phyloP scores from a whole-genome alignment of 35 echinoderm and acorn worm species.

The Holothuria glaberrima region DNA sequence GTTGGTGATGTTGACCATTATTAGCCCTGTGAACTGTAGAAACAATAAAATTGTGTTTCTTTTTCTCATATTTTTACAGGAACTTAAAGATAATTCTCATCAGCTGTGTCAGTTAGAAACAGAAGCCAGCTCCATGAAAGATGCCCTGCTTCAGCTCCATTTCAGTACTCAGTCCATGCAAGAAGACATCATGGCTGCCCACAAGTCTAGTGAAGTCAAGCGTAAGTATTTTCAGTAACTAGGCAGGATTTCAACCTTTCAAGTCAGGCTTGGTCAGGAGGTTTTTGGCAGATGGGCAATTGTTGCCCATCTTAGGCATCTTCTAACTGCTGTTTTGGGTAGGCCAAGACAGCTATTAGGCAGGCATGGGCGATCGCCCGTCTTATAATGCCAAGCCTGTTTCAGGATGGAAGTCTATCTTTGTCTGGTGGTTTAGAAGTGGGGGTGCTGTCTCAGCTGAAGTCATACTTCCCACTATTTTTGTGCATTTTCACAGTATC shows the following conservation, averaged over 20 bases:
- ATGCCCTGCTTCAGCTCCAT: constrained; percentile 69
- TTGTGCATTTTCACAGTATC: no score
- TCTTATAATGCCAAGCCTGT: no score
- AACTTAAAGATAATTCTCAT: constrained; percentile 86
- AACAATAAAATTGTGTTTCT: constrained; percentile 5
- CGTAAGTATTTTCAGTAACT: not conserved
- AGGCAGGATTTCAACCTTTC: no score
- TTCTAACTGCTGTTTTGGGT: no score
- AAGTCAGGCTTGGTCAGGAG: no score
- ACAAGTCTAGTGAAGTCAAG: constrained; percentile 55
- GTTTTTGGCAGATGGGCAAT: no score
- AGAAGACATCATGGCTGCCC: constrained; percentile 66
- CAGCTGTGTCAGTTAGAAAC: constrained; percentile 82
- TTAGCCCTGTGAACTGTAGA: no score
- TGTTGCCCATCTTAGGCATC: no score
- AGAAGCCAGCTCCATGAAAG: constrained; percentile 83
- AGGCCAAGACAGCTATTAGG: no score
- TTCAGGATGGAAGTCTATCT: not conserved
- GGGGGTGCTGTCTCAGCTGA: not conserved
- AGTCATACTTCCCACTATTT: no score
- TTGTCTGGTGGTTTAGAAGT: not conserved
- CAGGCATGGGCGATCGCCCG: no score
- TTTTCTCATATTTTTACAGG: constrained; percentile 49
- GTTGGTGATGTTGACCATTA: no score
- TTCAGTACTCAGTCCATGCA: constrained; percentile 74